phyloP scores from a whole-genome alignment of 2,888 invertebrate species.

The Heliothis peltigera region DNA sequence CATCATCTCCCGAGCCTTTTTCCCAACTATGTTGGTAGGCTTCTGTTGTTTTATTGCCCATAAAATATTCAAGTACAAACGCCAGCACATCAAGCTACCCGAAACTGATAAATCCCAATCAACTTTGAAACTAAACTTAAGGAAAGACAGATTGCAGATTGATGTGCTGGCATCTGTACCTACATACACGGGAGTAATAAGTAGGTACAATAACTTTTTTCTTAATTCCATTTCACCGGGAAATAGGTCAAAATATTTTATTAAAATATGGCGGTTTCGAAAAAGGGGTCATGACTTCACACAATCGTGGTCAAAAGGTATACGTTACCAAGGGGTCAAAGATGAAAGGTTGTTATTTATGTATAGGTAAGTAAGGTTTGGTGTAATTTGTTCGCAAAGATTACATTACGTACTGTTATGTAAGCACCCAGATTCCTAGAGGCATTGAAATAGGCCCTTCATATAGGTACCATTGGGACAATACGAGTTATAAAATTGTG shows the following conservation, averaged over 20 bases:
- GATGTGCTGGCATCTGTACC: too few relatives aligned
- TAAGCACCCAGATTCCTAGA: neutral
- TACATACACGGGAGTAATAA: neutral
- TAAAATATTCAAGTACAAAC: too few relatives aligned
- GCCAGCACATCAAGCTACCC: too few relatives aligned
- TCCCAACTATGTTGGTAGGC: too few relatives aligned
- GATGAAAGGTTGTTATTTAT: conserved; percentile 10
- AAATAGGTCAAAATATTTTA: conserved; percentile 10
- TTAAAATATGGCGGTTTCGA: conserved; percentile 24
- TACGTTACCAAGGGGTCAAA: conserved; percentile 7
- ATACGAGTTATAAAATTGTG: too few relatives aligned
- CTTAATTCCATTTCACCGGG: conserved; percentile 16
- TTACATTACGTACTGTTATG: conserved; percentile 11
- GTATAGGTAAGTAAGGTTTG: conserved; percentile 7
- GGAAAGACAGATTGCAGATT: too few relatives aligned
- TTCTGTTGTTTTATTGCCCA: too few relatives aligned
- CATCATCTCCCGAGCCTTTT: too few relatives aligned
- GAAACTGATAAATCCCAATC: too few relatives aligned
- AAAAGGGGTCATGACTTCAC: conserved; percentile 14
- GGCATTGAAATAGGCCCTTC: neutral
- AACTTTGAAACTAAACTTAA: too few relatives aligned
- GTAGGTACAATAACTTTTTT: neutral
- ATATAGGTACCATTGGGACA: neutral
- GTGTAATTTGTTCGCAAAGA: conserved; percentile 9
- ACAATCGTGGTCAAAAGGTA: conserved; percentile 19